Evolutionary conservation across 2,797 vertebrate genomes (phyloP).

Genomic region (Coregonus sp.): DNA sequence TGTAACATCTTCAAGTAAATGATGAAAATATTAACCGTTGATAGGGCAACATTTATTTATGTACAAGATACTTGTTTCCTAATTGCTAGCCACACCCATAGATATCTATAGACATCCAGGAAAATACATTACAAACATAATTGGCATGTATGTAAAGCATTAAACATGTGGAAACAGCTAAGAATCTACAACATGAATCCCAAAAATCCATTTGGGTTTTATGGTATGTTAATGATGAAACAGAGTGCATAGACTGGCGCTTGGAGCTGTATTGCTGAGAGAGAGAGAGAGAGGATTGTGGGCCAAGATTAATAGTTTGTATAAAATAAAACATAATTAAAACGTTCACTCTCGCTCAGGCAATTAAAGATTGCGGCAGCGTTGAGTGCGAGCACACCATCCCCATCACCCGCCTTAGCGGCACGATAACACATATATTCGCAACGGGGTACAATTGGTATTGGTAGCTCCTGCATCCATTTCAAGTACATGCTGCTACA

Average conservation of each 20-base stretch:
- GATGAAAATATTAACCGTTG: too few species aligned
- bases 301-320: slow-evolving; percentile 61
- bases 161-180: slow-evolving; percentile 15
- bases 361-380: slow-evolving; percentile 45
- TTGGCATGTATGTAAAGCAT: slow-evolving; percentile 8
- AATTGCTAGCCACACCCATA: too few species aligned
- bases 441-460: slow-evolving; percentile 56
- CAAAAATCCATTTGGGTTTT: neutral
- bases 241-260: neutral
- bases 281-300: slow-evolving; percentile 35
- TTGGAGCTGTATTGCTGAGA: too few species aligned
- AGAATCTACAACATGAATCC: slow-evolving; percentile 12
- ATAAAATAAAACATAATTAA: slow-evolving; percentile 73
- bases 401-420: neutral
- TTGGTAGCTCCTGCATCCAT: slow-evolving; percentile 54
- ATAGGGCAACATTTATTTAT: too few species aligned
- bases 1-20: too few species aligned
- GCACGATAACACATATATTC: neutral
- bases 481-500: slow-evolving; percentile 17
- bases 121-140: slow-evolving; percentile 12
- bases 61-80: too few species aligned
- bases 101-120: too few species aligned
- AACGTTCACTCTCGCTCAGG: slow-evolving; percentile 58
- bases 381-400: slow-evolving; percentile 38
- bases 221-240: slow-evolving; percentile 15